phyloP scores from a whole-genome alignment of 2,888 invertebrate species.

The Mantis religiosa region DNA sequence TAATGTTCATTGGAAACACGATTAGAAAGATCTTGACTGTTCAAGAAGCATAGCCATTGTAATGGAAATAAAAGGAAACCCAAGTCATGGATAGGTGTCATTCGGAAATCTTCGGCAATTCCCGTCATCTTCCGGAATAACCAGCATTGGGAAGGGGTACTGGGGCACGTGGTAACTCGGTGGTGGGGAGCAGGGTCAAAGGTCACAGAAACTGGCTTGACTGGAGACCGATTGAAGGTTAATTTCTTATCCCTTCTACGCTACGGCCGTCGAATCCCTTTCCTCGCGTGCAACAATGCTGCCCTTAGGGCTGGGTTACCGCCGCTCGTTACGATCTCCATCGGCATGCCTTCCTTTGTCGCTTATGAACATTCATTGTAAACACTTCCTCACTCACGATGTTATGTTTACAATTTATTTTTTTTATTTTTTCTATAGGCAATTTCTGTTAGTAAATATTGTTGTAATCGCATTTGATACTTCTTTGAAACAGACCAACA shows the following conservation, averaged over 20 bases:
- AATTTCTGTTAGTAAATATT: no score
- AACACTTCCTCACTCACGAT: no score
- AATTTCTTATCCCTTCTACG: neutral
- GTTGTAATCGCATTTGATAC: no score
- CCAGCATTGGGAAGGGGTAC: neutral
- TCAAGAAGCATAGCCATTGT: neutral
- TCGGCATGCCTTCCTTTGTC: no score
- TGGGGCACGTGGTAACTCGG: neutral
- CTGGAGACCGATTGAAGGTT: neutral
- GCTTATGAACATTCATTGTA: no score
- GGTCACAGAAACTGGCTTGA: constrained; percentile 20
- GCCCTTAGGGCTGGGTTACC: no score
- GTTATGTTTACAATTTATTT: no score
- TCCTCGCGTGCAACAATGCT: neutral
- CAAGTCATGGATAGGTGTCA: neutral
- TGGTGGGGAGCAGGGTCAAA: constrained; percentile 10
- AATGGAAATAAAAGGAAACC: neutral
- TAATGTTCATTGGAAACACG: neutral
- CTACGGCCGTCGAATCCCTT: neutral
- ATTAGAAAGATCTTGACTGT: neutral
- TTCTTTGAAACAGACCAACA: no score
- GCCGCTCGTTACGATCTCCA: no score
- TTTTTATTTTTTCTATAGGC: no score
- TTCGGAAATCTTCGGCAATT: neutral
- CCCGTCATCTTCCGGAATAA: neutral